phyloP scores from a whole-genome alignment of 2,888 invertebrate genomes.

The Ormia ochracea region DNA sequence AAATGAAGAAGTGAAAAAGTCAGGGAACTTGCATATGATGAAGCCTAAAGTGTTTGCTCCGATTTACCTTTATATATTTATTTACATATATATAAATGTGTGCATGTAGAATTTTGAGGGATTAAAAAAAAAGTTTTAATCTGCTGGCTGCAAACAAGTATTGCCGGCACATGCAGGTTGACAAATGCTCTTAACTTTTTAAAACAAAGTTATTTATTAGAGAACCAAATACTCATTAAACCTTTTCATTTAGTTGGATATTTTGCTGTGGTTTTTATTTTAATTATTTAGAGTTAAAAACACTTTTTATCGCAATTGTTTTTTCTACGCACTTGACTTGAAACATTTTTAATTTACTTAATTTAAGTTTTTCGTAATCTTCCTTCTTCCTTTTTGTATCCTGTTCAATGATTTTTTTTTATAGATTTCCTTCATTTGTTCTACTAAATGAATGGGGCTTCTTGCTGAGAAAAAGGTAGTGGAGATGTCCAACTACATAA shows the following conservation, averaged over 20 bases:
- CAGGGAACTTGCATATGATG: too few relatives aligned
- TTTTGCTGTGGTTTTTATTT: constrained; percentile 14
- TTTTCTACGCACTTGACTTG: constrained; percentile 16
- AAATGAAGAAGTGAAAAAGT: too few relatives aligned
- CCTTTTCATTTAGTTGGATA: not conserved
- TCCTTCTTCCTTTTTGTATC: not conserved
- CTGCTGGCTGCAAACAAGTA: too few relatives aligned
- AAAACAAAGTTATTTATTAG: not conserved
- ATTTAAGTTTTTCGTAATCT: not conserved
- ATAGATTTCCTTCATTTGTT: not conserved
- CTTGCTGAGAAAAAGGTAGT: not conserved
- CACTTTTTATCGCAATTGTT: not conserved
- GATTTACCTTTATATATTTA: too few relatives aligned
- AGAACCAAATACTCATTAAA: not conserved
- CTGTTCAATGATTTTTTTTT: not conserved
- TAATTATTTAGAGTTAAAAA: not conserved
- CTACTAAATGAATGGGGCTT: not conserved
- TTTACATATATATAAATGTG: too few relatives aligned
- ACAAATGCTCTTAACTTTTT: too few relatives aligned
- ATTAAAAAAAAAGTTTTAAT: too few relatives aligned
- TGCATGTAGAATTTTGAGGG: too few relatives aligned
- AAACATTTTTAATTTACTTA: constrained; percentile 38
- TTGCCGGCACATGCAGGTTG: too few relatives aligned
- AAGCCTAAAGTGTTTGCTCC: too few relatives aligned
- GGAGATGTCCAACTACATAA: constrained; percentile 12